Percentiles rank a stretch among this genome's conserved stretches.
These are phyloP conservation scores for Lysandra bellargus DNA, from an alignment of 2,888 invertebrate species.

Conservation along the genomic window DNA sequence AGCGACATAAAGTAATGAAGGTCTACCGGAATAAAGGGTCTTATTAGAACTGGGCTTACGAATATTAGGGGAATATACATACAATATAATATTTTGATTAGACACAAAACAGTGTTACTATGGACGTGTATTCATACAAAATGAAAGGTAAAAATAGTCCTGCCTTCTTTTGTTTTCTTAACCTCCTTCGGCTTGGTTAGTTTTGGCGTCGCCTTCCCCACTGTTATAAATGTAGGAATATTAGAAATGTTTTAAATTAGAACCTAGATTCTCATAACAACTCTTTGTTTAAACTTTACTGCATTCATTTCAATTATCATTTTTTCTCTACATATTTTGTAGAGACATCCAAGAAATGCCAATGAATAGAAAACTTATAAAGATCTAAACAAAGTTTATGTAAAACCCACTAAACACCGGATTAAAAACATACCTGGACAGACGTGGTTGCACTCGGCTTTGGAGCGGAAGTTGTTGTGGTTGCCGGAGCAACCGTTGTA, in stretches of 20 bases:
- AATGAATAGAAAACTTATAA: background rate
- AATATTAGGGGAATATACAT: background rate
- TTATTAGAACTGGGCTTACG: background rate
- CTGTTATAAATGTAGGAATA: slow-evolving; percentile 54
- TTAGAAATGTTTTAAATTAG: background rate
- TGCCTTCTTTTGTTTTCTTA: slow-evolving; percentile 58
- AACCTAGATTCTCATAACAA: background rate
- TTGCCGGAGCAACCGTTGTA: slow-evolving; percentile 89
- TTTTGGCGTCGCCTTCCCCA: slow-evolving; percentile 52
- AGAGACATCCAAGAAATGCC: background rate
- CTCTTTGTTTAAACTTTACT: too few species aligned
- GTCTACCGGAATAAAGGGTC: background rate
- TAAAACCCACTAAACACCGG: background rate
- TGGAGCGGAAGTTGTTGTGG: slow-evolving; percentile 91
- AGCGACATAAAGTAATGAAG: background rate
- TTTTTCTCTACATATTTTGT: background rate
- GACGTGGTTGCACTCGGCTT: slow-evolving; percentile 88
- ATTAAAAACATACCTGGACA: slow-evolving; percentile 83
- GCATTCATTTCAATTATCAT: background rate
- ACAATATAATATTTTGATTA: background rate
- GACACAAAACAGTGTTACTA: slow-evolving; percentile 29
- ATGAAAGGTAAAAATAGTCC: slow-evolving; percentile 45
- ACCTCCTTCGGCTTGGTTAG: slow-evolving; percentile 49
- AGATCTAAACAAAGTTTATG: background rate
- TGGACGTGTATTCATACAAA: slow-evolving; percentile 34